Evolutionary conservation across 2,888 invertebrate species (phyloP).

Genomic region (Cephus rjabovi): DNA sequence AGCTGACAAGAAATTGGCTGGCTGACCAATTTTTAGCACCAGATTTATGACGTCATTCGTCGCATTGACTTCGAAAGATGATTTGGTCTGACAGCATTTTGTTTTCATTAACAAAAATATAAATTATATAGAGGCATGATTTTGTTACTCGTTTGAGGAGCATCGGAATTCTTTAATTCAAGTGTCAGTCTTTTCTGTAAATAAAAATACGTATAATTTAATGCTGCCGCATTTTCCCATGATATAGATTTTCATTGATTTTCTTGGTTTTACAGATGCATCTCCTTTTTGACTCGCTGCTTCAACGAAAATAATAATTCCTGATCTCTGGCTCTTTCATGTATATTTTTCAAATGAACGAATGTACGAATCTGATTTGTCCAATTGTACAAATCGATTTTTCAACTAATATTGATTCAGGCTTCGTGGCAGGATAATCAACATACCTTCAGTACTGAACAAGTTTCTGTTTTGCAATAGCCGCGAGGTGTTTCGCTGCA

Average conservation of each 20-base stretch:
- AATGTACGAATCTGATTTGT: background rate
- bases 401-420: background rate
- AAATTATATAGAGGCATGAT: background rate
- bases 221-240: background rate
- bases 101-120: background rate
- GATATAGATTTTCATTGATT: background rate
- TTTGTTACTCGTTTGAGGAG: background rate
- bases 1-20: conserved; percentile 4
- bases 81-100: background rate
- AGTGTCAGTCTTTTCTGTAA: background rate
- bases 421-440: background rate
- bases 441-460: background rate
- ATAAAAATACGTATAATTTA: background rate
- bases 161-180: background rate
- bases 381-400: background rate
- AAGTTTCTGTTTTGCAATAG: background rate
- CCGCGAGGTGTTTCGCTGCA: background rate
- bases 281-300: background rate
- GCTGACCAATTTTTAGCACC: conserved; percentile 6
- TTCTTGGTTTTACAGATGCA: background rate
- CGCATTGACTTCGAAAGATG: background rate
- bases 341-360: background rate
- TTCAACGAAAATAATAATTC: background rate
- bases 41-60: background rate
- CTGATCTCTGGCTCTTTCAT: background rate